Evolutionary conservation across 2,113 vertebrate species (phyloP).

Genomic region (Petroica traversi): DNA sequence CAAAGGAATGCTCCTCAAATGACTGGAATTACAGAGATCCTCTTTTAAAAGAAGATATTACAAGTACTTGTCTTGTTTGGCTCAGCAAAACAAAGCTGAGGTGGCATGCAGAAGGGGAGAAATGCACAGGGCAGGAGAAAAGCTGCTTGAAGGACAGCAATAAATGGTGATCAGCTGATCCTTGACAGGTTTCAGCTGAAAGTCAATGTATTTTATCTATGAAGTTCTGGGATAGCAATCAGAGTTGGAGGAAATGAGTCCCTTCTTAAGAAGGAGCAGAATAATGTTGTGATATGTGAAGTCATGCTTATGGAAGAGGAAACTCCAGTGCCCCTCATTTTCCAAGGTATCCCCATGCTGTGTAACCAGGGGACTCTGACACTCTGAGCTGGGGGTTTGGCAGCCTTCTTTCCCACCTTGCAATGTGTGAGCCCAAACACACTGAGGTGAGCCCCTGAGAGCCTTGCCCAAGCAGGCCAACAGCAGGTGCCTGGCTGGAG

Average conservation of each 20-base stretch:
- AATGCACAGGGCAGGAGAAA: fast-evolving
- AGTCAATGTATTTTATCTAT: background rate
- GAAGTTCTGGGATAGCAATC: background rate
- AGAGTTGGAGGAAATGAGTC: background rate
- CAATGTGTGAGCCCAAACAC: background rate
- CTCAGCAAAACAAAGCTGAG: background rate
- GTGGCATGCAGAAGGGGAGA: background rate
- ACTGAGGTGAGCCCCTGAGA: fast-evolving
- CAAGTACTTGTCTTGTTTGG: background rate
- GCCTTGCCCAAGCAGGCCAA: background rate
- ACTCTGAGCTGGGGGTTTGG: background rate
- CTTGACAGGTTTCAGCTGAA: background rate
- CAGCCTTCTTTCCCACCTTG: background rate
- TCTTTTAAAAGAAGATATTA: background rate
- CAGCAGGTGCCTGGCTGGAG: fast-evolving
- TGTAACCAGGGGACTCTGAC: background rate
- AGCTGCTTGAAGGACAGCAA: background rate
- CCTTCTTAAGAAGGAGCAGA: background rate
- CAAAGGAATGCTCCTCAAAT: background rate
- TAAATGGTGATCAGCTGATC: background rate
- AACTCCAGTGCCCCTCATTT: background rate
- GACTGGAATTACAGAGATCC: background rate
- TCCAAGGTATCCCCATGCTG: background rate
- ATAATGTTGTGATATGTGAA: background rate
- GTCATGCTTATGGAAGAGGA: background rate